Evolutionary conservation across 2,797 vertebrate genomes (phyloP), one percentile per base, ranked within the genome.

Genomic region (Mormyrops attenuatus): DNA sequence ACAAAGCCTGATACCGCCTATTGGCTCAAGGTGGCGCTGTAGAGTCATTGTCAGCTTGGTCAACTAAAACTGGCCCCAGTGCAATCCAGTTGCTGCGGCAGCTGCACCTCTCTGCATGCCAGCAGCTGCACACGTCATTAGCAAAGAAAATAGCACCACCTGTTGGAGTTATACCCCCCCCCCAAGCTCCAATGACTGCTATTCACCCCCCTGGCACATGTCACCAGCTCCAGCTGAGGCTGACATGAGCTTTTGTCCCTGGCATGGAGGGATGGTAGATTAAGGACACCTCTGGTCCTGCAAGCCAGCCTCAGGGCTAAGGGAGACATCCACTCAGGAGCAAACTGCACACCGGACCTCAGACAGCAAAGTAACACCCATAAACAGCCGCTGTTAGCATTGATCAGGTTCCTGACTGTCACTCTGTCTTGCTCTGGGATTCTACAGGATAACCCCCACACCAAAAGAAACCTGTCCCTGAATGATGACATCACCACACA

Each of bases 61-160:
- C 34, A 38, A 22, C 15, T 77, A 17, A 77, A 41, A 26, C 49
- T 11, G 20, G 52, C 3, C 49, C 55, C 47, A 53, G 49, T 0
- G 17, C 55, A 77, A 9, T 30, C 26, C 30, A 41, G 60, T 22
- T 44, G 49, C 38, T 95, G 94, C 94, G 93, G 93, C 92, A 94
- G 95, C 93, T 94, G 94, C 92, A 94, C 93, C 91, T 93, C 82
- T 90, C 88, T 86, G 92, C 92, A 92, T 94, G 94, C 95, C 95
- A 96, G 92, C 92, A 91, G 93, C 94, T 93, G 94, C 94, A 93
- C 95, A 90, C 38, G 60, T 93, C 94, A 95, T 95, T 95, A 95
- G 92, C 90, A 93, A 93, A 94, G 94, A 95, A 95, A 95, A 95
- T 94, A 95, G 95, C 93, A 93, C 94, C 95, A 95, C 95, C 96